Conservation (phyloP, 2,888 invertebrate genomes). For the Mythimna vitellina region DNA sequence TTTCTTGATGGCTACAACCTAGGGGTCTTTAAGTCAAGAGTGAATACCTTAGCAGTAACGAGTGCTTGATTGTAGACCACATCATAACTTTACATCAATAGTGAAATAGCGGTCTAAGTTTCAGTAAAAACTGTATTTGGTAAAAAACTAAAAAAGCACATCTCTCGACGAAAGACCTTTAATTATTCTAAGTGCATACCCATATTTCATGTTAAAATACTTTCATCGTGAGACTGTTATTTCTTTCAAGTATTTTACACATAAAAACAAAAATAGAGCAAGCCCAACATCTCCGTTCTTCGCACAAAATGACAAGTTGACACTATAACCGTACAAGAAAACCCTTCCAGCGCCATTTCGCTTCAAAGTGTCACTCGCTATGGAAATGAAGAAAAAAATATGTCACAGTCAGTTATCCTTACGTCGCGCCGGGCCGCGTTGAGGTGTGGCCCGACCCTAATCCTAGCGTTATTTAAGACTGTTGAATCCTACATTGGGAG, state of each 20-base stretch:
- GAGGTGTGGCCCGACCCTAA: slow-evolving; percentile 57
- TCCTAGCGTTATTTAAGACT: slow-evolving; percentile 55
- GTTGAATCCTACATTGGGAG: slow-evolving; percentile 37
- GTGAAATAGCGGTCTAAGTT: too few species aligned
- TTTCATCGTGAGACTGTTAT: neutral
- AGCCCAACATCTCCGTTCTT: slow-evolving; percentile 22
- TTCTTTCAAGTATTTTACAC: neutral
- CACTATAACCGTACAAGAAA: slow-evolving; percentile 50
- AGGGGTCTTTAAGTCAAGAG: too few species aligned
- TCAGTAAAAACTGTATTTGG: too few species aligned
- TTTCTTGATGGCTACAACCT: too few species aligned
- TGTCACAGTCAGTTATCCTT: slow-evolving; percentile 42
- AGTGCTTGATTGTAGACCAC: too few species aligned
- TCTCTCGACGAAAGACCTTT: neutral
- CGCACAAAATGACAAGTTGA: slow-evolving; percentile 52
- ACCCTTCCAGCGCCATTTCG: slow-evolving; percentile 45
- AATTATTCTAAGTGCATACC: neutral
- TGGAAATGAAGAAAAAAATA: slow-evolving; percentile 58
- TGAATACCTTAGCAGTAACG: too few species aligned
- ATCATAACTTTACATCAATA: too few species aligned
- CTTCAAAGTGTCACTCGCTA: slow-evolving; percentile 37
- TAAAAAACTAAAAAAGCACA: neutral
- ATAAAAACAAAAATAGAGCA: slow-evolving; percentile 1
- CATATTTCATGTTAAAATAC: neutral
- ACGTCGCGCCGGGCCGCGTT: neutral